A percentile compares a stretch with the other conserved stretches of the same genome.
These are phyloP conservation scores for Pagrus major DNA, from an alignment of 2,113 vertebrate genomes.

Conservation along the genomic window DNA sequence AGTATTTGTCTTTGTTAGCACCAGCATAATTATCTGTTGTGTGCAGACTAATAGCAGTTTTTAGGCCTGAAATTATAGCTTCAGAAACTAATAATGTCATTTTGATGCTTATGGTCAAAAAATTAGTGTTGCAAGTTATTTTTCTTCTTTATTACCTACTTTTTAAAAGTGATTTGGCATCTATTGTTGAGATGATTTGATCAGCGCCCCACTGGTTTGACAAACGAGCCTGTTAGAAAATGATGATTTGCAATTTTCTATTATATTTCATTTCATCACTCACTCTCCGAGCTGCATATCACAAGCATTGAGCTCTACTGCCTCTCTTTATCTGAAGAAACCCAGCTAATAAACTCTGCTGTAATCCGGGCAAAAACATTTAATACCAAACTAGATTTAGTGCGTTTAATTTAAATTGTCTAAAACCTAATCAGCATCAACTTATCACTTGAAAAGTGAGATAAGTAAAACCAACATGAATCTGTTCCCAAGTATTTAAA, in stretches of 20 bases:
- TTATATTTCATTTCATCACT: conserved; percentile 40
- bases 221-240: conserved; percentile 46
- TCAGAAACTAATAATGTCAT: conserved; percentile 8
- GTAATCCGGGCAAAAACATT: neutral
- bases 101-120: conserved; percentile 1
- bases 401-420: conserved; percentile 40
- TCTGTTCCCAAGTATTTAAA: conserved; percentile 35
- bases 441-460: conserved; percentile 16
- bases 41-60: neutral
- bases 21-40: conserved; percentile 17
- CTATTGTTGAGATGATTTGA: conserved; percentile 35
- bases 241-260: conserved; percentile 32
- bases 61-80: conserved; percentile 9
- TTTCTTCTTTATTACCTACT: conserved; percentile 19
- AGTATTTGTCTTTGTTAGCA: neutral
- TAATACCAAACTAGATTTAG: conserved; percentile 21
- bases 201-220: conserved; percentile 42
- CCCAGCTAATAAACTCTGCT: neutral
- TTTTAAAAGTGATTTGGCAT: conserved; percentile 36
- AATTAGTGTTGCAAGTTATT: neutral
- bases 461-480: conserved; percentile 36
- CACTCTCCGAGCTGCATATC: conserved; percentile 1
- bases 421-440: conserved; percentile 42
- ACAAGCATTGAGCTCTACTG: neutral
- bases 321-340: conserved; percentile 11